Evolutionary conservation across 2,888 invertebrate genomes (phyloP), one percentile per base, ranked within the genome.

Genomic region (Alviniconcha strummeri): DNA sequence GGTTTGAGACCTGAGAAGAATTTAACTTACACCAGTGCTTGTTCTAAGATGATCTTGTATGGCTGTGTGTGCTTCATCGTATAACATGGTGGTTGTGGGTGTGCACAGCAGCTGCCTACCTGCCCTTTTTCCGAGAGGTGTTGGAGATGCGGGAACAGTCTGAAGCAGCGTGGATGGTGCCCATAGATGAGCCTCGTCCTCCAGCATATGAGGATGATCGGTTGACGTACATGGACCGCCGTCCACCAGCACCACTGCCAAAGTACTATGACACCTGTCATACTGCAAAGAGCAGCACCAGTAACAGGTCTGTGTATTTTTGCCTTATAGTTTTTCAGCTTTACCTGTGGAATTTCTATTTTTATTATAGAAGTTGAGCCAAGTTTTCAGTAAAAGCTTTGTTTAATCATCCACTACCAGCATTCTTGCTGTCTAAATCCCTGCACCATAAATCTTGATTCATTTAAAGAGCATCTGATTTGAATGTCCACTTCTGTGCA

Each of bases 101-200:
- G 52, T 79, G 84, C 88, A 0, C 94, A 97, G 97, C 97, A 91
- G 97, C 98, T 60, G 97, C 98, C 94, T 98, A 97, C 94, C 97
- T 97, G 78, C 98, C 98, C 78, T 98, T 98, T 95, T 97, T 98
- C 95, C 97, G 98, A 93, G 98, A 98, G 94, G 98, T 97, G 54
- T 98, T 98, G 98, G 98, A 98, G 93, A 97, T 97, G 90, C 98
- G 98, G 91, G 97, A 97, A 57, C 98, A 98, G 94, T 98, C 98
- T 83, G 98, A 98, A 93, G 97, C 97, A 92, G 87, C 90, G 9
- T 91, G 88, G 69, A 87, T 86, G 81, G 86, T 88, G 76, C 85
- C 87, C 1, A 81, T 85, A 76, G 90, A 90, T 55, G 90, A 90
- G 77, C 88, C 88, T 56, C 88, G 88, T 74, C 91, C 89, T 6